Evolutionary conservation across 2,888 invertebrate species (phyloP).

Genomic region (Ormyrus rosae): DNA sequence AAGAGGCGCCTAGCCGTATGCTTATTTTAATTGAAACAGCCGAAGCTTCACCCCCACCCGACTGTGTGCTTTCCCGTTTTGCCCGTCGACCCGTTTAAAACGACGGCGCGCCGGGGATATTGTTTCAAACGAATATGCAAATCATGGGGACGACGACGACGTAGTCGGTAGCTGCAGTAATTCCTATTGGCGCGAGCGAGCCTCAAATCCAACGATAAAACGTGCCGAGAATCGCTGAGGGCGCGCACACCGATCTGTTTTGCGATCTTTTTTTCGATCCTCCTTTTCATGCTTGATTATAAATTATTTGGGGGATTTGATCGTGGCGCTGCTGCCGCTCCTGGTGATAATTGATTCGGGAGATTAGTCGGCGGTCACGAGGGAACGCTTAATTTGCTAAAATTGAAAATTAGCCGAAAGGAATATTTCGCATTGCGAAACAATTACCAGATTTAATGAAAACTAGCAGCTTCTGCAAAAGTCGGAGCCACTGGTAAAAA

Average conservation of each 20-base stretch:
- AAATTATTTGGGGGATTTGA: constrained; percentile 48
- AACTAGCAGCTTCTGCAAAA: too few relatives aligned
- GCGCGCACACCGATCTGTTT: background rate
- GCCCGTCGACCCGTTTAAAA: constrained; percentile 55
- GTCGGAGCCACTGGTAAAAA: too few relatives aligned
- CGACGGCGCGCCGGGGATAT: constrained; percentile 67
- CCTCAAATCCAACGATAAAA: constrained; percentile 68
- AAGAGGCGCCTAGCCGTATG: constrained; percentile 39
- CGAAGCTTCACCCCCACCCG: constrained; percentile 16
- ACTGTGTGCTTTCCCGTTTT: constrained; percentile 51
- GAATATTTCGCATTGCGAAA: too few relatives aligned
- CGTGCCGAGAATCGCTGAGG: constrained; percentile 67
- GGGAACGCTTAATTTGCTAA: too few relatives aligned
- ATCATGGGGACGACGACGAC: constrained; percentile 66
- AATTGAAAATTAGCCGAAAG: too few relatives aligned
- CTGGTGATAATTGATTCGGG: constrained; percentile 50
- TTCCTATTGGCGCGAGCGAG: constrained; percentile 64
- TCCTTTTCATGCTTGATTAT: constrained; percentile 17
- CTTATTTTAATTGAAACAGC: constrained; percentile 74
- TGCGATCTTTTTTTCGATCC: background rate
- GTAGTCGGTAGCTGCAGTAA: constrained; percentile 63
- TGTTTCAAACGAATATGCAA: constrained; percentile 76
- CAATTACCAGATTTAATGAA: too few relatives aligned
- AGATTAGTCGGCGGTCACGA: background rate
- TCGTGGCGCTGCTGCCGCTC: background rate